Percentiles rank a stretch among this genome's conserved stretches.
Conservation (phyloP, 2,888 invertebrate genomes). For the Tinea trinotella region DNA sequence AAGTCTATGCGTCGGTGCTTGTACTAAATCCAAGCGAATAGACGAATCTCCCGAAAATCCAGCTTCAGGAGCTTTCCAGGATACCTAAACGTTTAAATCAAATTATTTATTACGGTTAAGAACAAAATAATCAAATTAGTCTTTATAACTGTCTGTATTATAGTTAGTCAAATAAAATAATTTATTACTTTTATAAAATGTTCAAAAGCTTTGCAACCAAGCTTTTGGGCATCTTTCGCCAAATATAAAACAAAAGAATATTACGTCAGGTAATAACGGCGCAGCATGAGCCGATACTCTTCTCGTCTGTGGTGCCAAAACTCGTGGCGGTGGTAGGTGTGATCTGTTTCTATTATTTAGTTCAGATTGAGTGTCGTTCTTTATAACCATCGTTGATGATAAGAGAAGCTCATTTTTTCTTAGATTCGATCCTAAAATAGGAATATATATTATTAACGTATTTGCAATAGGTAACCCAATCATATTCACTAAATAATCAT, state of each 20-base stretch:
- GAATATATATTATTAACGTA: not conserved
- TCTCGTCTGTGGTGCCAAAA: slow-evolving; percentile 43
- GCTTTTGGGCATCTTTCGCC: no score
- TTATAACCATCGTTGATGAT: slow-evolving; percentile 76
- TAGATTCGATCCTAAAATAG: slow-evolving; percentile 48
- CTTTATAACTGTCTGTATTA: no score
- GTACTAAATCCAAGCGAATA: slow-evolving; percentile 46
- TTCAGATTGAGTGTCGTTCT: slow-evolving; percentile 84
- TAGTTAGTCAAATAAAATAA: no score
- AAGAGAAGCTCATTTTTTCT: slow-evolving; percentile 74
- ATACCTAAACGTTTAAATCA: slow-evolving; percentile 38
- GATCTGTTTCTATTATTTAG: slow-evolving; percentile 69
- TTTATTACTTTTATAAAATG: no score
- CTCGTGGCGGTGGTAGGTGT: slow-evolving; percentile 46
- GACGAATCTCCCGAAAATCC: slow-evolving; percentile 57
- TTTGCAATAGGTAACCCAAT: no score
- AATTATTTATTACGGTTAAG: no score
- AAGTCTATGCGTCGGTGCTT: slow-evolving; percentile 54
- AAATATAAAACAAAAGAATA: no score
- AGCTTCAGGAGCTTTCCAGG: slow-evolving; percentile 63
- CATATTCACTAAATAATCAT: no score
- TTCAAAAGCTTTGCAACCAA: no score
- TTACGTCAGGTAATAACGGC: slow-evolving; percentile 55
- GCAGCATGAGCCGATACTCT: slow-evolving; percentile 57
- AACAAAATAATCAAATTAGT: no score